Evolutionary conservation across 1,140 invertebrate species (phyloP), one percentile per base, ranked within the genome.

Genomic region (Hormaphis cornu): DNA sequence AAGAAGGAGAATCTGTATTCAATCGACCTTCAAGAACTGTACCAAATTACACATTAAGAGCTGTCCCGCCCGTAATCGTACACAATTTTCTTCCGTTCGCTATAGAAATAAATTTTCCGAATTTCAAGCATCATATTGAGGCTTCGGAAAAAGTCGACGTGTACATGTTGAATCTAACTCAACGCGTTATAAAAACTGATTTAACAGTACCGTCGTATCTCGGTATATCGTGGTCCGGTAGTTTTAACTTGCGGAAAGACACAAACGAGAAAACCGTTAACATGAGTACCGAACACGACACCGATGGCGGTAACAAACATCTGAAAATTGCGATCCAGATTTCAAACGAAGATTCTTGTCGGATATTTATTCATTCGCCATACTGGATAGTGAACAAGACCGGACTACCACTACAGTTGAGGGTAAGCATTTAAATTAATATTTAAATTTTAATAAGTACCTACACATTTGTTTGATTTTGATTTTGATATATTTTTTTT

Each of bases 311-410:
- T 35, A 82, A 84, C 66, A 86, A 87, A 74, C 81, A 87, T 73
- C 80, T 89, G 70, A 80, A 84, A 35, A 76, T 91, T 7, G 85
- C 84, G 73, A 82, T 89, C 16, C 83, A 86, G 75, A 77, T 88
- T 12, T 82, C 84, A 22, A 80, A 83, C 63, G 79, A 79, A n/a
- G 81, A 80, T 69, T 83, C 82, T 71, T 83, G 83, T 76, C 81
- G 86, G 61, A 76, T 91, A 37, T 83, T 85, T 70, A 78, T 95
- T 42, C 89, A 89, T 76, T 84, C 89, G 14, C 90, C 91, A 3
- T 93, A 93, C 78, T 95, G 93, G 93, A 86, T 95, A 76, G 84
- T 94, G 46, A 95, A 95, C 78, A 93, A 93, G 78, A 92, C 91
- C 7, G 86, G 85, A 22, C 79, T 91, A 71, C 84, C 87, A 18